Base-by-base conservation (phyloP, 2,888 invertebrate species). In the Drosophila falleni region DNA sequence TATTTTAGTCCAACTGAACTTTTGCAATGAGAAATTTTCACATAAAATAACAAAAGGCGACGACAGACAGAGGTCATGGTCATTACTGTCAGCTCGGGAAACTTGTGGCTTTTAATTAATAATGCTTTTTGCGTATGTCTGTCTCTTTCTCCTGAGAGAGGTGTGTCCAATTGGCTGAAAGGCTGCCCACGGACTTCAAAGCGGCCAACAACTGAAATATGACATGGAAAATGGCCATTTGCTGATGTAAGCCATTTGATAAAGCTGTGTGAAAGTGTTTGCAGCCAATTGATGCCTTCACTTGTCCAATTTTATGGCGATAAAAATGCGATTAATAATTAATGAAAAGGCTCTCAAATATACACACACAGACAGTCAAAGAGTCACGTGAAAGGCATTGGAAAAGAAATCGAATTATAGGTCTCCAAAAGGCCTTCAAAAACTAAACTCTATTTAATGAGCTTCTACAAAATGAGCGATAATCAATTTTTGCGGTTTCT, bases 311-410 rank as follows among this genome's bases (percentile, higher is more conserved):
- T 74, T 81, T 23, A 49, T 53, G 54, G 74, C 79, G 88, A 88
- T 77, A 79, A 85, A 83, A 88, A 82, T 74, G 71, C 69, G 80
- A 83, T 87, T 85, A 83, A 82, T 71, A 77, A 70, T 83, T 50
- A 74, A 74, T 70, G 61, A 85, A 77, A 68, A 69, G 35, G 42
- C 47, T 54, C n/a, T 37, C 9, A 53, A 11, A 29, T 8, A 53
- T 13, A 42, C 46, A 19, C 39, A 37, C 15, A 44, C 26, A 46
- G 1, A 50, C 29, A 54, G 42, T 33, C 65, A 53, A 46, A 73
- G 35, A 47, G 71, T 67, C 71, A 78, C 74, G 81, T 87, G 87
- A 82, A 82, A 84, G 82, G 87, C 85, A 65, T 50, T 15, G 58
- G 50, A 69, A 82, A 59, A 78, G 62, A 79, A 69, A 80, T 66